Evolutionary conservation across 2,888 invertebrate species (phyloP).

Genomic region (Lithophane leautieri): DNA sequence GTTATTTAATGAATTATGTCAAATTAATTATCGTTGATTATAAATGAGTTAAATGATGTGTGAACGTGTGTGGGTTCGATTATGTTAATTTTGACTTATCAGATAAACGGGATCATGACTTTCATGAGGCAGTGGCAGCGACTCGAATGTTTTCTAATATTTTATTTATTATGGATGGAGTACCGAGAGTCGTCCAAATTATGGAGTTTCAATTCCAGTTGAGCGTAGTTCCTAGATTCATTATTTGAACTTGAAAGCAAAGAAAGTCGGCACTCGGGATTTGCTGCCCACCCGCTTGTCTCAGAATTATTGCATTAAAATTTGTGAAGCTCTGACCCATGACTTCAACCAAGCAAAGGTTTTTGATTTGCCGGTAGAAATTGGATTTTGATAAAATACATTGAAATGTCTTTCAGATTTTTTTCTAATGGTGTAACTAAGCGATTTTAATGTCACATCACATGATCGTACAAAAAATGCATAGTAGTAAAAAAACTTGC

Average conservation of each 20-base stretch:
- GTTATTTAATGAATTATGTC: constrained; percentile 49
- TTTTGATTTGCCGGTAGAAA: too few relatives aligned
- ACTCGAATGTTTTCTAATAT: background rate
- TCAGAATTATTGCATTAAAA: background rate
- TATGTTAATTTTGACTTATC: constrained; percentile 50
- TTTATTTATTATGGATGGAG: background rate
- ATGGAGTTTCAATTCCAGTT: too few relatives aligned
- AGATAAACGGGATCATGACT: constrained; percentile 6
- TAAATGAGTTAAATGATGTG: constrained; percentile 46
- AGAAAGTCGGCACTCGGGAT: background rate
- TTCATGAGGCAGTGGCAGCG: background rate
- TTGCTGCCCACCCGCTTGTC: background rate
- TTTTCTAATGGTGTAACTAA: too few relatives aligned
- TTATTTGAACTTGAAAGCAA: background rate
- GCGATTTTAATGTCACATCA: too few relatives aligned
- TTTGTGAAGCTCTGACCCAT: too few relatives aligned
- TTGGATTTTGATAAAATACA: too few relatives aligned
- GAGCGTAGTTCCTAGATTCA: too few relatives aligned
- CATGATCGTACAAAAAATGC: too few relatives aligned
- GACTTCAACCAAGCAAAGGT: too few relatives aligned
- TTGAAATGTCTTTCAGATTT: too few relatives aligned
- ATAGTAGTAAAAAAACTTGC: too few relatives aligned
- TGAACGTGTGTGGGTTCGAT: constrained; percentile 59
- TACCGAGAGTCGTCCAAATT: too few relatives aligned
- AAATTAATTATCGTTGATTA: constrained; percentile 56